phyloP scores from a whole-genome alignment of 2,113 vertebrate genomes.

The Sminthopsis crassicaudata region DNA sequence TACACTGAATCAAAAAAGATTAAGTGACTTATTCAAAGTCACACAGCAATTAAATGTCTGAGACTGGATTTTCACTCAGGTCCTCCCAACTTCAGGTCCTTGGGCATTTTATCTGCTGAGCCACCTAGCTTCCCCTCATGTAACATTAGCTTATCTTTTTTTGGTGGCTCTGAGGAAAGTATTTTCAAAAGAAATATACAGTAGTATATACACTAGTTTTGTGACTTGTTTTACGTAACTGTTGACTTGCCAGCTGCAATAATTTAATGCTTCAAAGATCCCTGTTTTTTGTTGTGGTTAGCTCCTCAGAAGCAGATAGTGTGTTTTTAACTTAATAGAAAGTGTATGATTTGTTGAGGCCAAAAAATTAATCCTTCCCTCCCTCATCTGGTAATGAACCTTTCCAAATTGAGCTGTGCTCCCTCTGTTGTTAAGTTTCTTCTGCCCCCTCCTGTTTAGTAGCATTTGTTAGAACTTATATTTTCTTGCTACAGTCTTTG shows the following conservation, averaged over 20 bases:
- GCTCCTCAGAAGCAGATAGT: background rate
- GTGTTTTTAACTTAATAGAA: background rate
- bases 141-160: background rate
- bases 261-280: background rate
- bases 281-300: background rate
- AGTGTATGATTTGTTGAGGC: background rate
- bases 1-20: background rate
- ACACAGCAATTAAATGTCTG: background rate
- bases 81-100: background rate
- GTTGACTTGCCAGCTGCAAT: background rate
- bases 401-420: background rate
- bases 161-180: background rate
- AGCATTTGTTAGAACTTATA: background rate
- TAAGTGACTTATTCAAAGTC: background rate
- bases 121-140: background rate
- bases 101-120: background rate
- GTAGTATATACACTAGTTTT: background rate
- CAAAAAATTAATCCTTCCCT: background rate
- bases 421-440: background rate
- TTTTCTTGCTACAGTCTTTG: background rate
- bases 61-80: background rate
- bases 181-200: background rate
- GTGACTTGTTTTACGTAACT: background rate
- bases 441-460: background rate
- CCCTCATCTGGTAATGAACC: rapidly evolving